Evolutionary conservation across 2,888 invertebrate genomes (phyloP), one percentile per base, ranked within the genome.

Genomic region (Chesias legatella): DNA sequence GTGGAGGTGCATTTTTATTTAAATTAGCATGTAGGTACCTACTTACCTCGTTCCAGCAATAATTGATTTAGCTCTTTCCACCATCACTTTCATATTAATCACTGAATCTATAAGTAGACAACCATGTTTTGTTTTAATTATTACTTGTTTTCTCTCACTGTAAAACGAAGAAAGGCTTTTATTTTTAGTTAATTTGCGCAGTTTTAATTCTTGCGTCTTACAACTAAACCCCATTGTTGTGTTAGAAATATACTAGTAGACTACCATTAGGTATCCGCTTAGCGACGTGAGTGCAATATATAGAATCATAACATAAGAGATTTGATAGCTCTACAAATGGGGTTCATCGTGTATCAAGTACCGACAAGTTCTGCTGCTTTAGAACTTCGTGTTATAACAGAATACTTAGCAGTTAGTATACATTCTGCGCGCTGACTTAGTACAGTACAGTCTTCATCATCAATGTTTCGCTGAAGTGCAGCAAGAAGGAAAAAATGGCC

Each of bases 311-410:
- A 13, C 9, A 30, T 10, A 10, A 21, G 7, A 17, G 20, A 24
- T 6, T 31, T 20, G 27, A 13, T 10, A 31, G 13, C 13, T 17
- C 13, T 17, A 17, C 5, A 17, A 29, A 30, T 13, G 32, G 25
- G 22, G 32, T 23, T 35, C 34, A 13, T 29, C 22, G 23, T 29
- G 31, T 22, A 11, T 38, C 75, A 46, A 69, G 75, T 71, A 66
- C 51, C 46, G 65, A 76, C 75, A 67, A 60, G 75, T 76, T 53
- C 44, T 44, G 30, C 29, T 26, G n/a, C n/a, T 17, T 17, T 21
- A 31, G 10, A 37, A 10, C 34, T 17, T 29, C 21, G 35, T 22
- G 22, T 10, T n/a, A 8, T 7, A 13, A 45, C 30, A 40, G 40
- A 29, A 36, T 32, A 33, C 35, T 7, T 27, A 22, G 7, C 9